These are phyloP conservation scores for Drosophila obscura DNA, from an alignment of 1,140 invertebrate species.

Conservation along the genomic window DNA sequence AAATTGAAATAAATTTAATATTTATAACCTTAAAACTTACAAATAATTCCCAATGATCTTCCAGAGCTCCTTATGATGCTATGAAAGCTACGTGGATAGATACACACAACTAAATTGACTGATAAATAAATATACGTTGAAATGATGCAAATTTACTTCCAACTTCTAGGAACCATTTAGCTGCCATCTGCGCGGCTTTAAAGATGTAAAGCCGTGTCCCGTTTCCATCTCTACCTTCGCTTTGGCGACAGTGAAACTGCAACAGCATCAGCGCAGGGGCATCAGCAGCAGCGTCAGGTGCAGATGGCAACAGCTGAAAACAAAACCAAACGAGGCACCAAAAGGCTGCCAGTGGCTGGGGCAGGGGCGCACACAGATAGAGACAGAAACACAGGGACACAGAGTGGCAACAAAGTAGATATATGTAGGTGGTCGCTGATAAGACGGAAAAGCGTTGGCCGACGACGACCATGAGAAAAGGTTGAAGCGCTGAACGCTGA, in stretches of 20 bases:
- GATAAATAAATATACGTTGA: too few relatives aligned
- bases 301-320: constrained; percentile 17
- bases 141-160: too few relatives aligned
- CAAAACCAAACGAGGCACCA: constrained; percentile 39
- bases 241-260: background rate
- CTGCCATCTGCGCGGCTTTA: too few relatives aligned
- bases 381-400: constrained; percentile 4
- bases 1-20: too few relatives aligned
- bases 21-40: too few relatives aligned
- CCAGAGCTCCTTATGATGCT: too few relatives aligned
- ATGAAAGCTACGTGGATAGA: too few relatives aligned
- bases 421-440: constrained; percentile 35
- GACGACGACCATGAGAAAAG: constrained; percentile 3
- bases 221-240: constrained; percentile 5
- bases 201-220: background rate
- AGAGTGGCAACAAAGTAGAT: constrained; percentile 33
- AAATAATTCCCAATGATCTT: too few relatives aligned
- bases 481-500: constrained; percentile 48
- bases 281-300: constrained; percentile 12
- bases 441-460: constrained; percentile 48
- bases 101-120: too few relatives aligned
- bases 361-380: constrained; percentile 31
- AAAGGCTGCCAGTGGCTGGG: constrained; percentile 38
- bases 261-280: constrained; percentile 22
- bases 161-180: too few relatives aligned